Conservation (phyloP, 2,113 vertebrate genomes). For the Cygnus buccinator region DNA sequence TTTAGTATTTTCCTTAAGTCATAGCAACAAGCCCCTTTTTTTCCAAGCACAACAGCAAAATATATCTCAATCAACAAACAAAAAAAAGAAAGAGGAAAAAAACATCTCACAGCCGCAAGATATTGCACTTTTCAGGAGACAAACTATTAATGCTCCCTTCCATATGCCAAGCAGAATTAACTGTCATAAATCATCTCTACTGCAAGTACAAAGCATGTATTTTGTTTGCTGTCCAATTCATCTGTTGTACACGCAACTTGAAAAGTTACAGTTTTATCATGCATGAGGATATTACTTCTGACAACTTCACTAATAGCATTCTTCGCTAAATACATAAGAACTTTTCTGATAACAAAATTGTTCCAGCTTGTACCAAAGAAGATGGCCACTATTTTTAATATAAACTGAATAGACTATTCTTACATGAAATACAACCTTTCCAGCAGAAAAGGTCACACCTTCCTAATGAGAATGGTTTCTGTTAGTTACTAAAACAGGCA, state of each 20-base stretch:
- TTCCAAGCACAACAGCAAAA: conserved; percentile 8
- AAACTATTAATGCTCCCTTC: conserved; percentile 57
- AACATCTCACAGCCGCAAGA: conserved; percentile 43
- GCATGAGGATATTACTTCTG: conserved; percentile 53
- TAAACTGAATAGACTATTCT: not conserved
- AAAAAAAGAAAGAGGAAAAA: not conserved
- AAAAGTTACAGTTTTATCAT: conserved; percentile 48
- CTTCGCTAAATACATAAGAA: conserved; percentile 45
- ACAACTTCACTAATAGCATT: conserved; percentile 53
- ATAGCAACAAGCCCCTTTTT: conserved; percentile 27
- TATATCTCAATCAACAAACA: conserved; percentile 20
- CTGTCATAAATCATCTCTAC: conserved; percentile 62
- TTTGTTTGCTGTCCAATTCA: conserved; percentile 57
- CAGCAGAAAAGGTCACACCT: not conserved
- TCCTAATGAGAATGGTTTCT: not conserved
- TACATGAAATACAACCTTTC: not conserved
- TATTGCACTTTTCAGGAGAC: conserved; percentile 28
- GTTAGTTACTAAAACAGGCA: not conserved
- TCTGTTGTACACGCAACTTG: conserved; percentile 29
- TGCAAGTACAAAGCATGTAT: conserved; percentile 9
- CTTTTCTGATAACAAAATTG: not conserved
- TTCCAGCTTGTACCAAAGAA: conserved; percentile 13
- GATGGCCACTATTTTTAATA: not conserved
- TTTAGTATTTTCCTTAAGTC: conserved; percentile 29
- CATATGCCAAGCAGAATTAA: conserved; percentile 30